phyloP scores from a whole-genome alignment of 2,113 vertebrate genomes.

The Galbula dea region DNA sequence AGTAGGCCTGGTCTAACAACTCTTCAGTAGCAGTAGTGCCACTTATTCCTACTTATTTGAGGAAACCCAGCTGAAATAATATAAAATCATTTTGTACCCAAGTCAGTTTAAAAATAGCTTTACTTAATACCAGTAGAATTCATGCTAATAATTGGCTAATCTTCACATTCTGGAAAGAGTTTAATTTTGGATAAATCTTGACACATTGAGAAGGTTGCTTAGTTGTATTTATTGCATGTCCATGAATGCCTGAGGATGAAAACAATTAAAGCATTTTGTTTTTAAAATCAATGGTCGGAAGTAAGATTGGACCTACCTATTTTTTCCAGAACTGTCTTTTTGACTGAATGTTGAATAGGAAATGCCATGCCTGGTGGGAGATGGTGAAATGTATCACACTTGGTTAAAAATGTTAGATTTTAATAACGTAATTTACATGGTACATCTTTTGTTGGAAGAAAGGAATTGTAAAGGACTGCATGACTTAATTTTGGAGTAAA shows the following conservation, averaged over 20 bases:
- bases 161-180: background rate
- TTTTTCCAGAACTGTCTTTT: background rate
- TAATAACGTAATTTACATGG: background rate
- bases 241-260: background rate
- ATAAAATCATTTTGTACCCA: background rate
- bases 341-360: background rate
- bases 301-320: background rate
- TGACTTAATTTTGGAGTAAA: background rate
- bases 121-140: background rate
- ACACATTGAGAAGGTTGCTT: background rate
- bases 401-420: background rate
- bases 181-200: background rate
- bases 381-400: background rate
- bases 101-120: background rate
- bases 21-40: background rate
- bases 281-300: background rate
- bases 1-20: background rate
- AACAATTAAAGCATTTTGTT: background rate
- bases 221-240: background rate
- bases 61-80: background rate
- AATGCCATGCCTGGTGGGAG: background rate
- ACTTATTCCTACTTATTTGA: background rate
- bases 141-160: background rate
- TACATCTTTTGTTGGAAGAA: background rate
- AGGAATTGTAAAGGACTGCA: background rate